Conservation (phyloP, 2,797 vertebrate genomes). For the Staurois parvus region DNA sequence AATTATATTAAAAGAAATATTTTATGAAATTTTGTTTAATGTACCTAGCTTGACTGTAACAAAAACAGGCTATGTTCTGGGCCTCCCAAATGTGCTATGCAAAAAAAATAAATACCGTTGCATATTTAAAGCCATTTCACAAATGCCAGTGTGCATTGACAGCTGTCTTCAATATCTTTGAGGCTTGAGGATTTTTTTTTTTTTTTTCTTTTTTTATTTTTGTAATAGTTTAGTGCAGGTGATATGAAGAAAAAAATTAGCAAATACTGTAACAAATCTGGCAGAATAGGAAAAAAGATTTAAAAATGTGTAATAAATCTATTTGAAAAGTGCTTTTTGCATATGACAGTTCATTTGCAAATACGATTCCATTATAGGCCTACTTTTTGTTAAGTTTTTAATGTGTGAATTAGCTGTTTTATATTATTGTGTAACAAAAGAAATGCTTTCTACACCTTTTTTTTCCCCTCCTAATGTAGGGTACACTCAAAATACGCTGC, state of each 20-base stretch:
- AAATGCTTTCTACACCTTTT: not conserved
- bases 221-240: no score
- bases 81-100: no score
- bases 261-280: no score
- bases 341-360: conserved; percentile 1
- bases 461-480: conserved; percentile 7
- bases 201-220: no score
- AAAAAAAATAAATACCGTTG: not conserved
- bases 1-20: not conserved
- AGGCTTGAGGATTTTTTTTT: not conserved
- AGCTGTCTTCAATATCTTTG: not conserved
- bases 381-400: not conserved
- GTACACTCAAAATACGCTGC: conserved; percentile 1
- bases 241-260: no score
- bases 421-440: not conserved
- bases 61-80: not conserved
- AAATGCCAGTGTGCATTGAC: not conserved
- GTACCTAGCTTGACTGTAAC: not conserved
- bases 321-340: not conserved
- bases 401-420: not conserved
- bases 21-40: not conserved
- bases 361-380: not conserved
- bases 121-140: not conserved
- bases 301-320: not conserved
- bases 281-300: no score